Percentiles rank a stretch among this genome's conserved stretches.
phyloP scores from a whole-genome alignment of 2,797 vertebrate genomes.

The Girardinus metallicus region DNA sequence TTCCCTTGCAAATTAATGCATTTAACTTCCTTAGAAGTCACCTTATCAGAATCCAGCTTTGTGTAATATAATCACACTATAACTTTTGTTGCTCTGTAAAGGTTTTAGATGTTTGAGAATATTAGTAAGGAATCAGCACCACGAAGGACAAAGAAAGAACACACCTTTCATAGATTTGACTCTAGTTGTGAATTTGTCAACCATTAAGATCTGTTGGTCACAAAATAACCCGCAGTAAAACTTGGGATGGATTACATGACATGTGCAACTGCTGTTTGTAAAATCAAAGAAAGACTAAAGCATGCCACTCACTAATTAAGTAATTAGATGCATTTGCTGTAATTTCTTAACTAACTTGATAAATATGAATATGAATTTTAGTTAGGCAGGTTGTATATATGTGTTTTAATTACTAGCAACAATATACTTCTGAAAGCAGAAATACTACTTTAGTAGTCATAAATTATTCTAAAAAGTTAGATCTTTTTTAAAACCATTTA shows the following conservation, averaged over 20 bases:
- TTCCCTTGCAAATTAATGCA: neutral
- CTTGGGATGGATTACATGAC: neutral
- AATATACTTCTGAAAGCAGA: neutral
- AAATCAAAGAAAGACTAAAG: constrained; percentile 3
- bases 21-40: neutral
- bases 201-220: no score
- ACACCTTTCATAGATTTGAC: no score
- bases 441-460: neutral
- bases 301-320: neutral
- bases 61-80: neutral
- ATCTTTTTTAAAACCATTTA: neutral
- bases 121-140: neutral
- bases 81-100: neutral
- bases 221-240: neutral
- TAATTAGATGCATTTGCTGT: constrained; percentile 15
- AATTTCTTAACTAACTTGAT: neutral
- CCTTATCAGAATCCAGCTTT: neutral
- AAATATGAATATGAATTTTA: constrained; percentile 10
- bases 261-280: neutral
- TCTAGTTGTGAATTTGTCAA: no score
- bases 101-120: neutral
- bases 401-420: neutral
- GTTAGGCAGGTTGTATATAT: neutral
- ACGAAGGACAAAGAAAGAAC: neutral
- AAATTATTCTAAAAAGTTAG: neutral